Conservation (phyloP, 2,888 invertebrate species). For the Pycnomerus fuliginosus region DNA sequence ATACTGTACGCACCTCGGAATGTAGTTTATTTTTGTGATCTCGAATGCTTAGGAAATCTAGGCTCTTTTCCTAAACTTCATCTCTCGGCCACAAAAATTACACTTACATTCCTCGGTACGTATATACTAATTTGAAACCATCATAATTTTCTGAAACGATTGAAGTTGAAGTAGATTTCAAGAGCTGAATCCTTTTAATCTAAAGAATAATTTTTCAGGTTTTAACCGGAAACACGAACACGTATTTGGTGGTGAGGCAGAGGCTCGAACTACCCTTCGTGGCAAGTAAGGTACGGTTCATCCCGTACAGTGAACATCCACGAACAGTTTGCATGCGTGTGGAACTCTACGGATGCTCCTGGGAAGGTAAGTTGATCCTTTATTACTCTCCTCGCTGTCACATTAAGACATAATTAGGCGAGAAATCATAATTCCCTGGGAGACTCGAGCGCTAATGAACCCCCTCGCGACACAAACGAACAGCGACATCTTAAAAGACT, state of each 20-base stretch:
- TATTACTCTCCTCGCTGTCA: slow-evolving; percentile 22
- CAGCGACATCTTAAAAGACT: slow-evolving; percentile 11
- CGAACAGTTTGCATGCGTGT: slow-evolving; percentile 91
- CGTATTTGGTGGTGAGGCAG: slow-evolving; percentile 69
- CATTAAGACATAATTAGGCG: slow-evolving; percentile 22
- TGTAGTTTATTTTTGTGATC: no score
- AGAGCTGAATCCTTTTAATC: no score
- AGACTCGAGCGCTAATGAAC: slow-evolving; percentile 14
- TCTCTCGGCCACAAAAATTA: no score
- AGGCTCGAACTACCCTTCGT: slow-evolving; percentile 81
- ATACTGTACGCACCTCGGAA: no score
- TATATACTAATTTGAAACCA: no score
- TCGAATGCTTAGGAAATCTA: no score
- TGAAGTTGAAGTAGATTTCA: no score
- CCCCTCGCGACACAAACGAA: background rate
- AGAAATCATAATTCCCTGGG: slow-evolving; percentile 8
- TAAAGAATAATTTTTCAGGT: slow-evolving; percentile 70
- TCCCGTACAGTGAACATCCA: slow-evolving; percentile 82
- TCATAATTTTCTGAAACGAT: no score
- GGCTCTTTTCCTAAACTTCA: no score
- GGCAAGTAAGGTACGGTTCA: slow-evolving; percentile 81
- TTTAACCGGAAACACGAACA: slow-evolving; percentile 74
- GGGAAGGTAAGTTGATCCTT: slow-evolving; percentile 63
- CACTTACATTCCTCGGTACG: no score
- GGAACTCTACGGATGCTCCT: slow-evolving; percentile 84